These are phyloP conservation scores for Carcina quercana DNA, from an alignment of 2,888 invertebrate species.

Conservation along the genomic window DNA sequence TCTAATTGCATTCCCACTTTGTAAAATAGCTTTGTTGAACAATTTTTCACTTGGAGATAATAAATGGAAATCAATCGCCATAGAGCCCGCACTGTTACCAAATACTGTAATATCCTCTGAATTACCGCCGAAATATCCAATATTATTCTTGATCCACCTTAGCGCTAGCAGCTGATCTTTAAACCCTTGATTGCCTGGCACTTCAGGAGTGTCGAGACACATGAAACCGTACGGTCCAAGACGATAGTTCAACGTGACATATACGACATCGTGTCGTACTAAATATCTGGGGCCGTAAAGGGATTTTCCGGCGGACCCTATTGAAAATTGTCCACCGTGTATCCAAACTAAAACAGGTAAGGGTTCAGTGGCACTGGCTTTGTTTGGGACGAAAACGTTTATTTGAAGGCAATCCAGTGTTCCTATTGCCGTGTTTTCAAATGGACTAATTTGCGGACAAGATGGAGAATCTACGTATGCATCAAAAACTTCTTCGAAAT, in stretches of 20 bases:
- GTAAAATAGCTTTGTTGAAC: slow-evolving; percentile 35
- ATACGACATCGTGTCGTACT: slow-evolving; percentile 35
- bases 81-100: slow-evolving; percentile 42
- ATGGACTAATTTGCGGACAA: too few species aligned
- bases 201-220: slow-evolving; percentile 39
- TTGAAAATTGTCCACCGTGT: slow-evolving; percentile 45
- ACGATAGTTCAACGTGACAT: slow-evolving; percentile 56
- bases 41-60: slow-evolving; percentile 27
- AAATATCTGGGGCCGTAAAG: slow-evolving; percentile 50
- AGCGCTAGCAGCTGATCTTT: slow-evolving; percentile 52
- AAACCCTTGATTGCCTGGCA: slow-evolving; percentile 55
- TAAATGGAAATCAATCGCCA: slow-evolving; percentile 38
- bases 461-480: slow-evolving; percentile 28
- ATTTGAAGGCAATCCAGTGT: slow-evolving; percentile 77
- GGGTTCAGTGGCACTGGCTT: slow-evolving; percentile 44
- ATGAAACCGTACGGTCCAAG: slow-evolving; percentile 56
- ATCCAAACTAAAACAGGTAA: slow-evolving; percentile 54
- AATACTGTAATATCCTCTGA: slow-evolving; percentile 46
- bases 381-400: slow-evolving; percentile 70
- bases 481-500: slow-evolving; percentile 22
- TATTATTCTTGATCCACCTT: slow-evolving; percentile 46
- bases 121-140: slow-evolving; percentile 48
- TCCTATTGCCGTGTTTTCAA: too few species aligned
- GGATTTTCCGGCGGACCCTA: slow-evolving; percentile 45
- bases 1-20: slow-evolving; percentile 34